Evolutionary conservation across 2,888 invertebrate genomes (phyloP), one percentile per base, ranked within the genome.

Genomic region (Drosophila limbata): DNA sequence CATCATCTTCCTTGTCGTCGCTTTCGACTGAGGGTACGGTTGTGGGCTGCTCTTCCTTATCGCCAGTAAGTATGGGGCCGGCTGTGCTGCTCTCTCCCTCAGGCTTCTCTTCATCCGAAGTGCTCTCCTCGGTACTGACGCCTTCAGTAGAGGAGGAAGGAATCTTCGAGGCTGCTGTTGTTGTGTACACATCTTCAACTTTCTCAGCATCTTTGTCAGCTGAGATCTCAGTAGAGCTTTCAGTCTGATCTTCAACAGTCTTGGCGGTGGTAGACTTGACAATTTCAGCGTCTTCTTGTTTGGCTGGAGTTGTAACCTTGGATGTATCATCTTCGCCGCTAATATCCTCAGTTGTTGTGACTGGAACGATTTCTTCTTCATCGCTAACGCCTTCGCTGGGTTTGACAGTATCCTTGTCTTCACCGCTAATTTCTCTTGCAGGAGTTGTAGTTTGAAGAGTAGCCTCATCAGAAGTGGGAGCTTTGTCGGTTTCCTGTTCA

Each of bases 131-230:
- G 10, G 42, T 21, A 40, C 48, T 63, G 33, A 61, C 11, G 19
- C 69, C 70, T 53, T 85, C 83, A 13, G 86, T 88, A 1, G 62
- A 59, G 6, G 85, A 71, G 2, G 78, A 73, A 10, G 64, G 37
- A 40, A 73, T 52, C 0, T 57, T 47, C 4, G 73, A 47, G 3
- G 44, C 33, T 13, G 51, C 10, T 8, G 73, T 60, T 17, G 82
- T 82, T 11, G 70, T 45, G 21, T 47, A 55, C 1, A 47, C 17
- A 13, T 42, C 65, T 42, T 70, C 69, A 1, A 61, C 74, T 6
- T 64, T 61, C 8, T 33, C 17, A 1, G 39, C 48, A 13, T 72
- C 63, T 35, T 69, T 68, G 3, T 71, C 76, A 17, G 79, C 73
- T 3, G 87, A 73, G 9, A 44, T 67, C 1, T 69, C 79, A 17